Evolutionary conservation across 2,797 vertebrate species (phyloP), one percentile per base, ranked within the genome.

Genomic region (Falco concolor): DNA sequence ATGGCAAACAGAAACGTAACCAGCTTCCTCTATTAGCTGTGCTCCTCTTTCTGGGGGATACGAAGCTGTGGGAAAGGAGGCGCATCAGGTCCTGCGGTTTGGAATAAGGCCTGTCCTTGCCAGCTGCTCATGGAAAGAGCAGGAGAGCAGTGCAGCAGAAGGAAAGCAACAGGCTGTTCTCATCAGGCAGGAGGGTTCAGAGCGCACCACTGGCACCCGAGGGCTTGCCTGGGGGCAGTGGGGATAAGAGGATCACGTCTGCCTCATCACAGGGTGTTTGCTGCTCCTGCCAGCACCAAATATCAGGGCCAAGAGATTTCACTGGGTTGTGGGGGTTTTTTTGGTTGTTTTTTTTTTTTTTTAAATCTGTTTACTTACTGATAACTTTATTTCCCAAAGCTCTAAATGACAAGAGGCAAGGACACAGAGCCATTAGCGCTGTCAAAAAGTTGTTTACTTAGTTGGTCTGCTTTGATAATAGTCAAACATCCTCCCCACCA

Each of bases 181-280:
- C 25, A 5, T 3, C 52, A 38, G 59, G n/a, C 49, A n/a, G 2
- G 1, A 32, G 53, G 28, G 17, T 6, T 50, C 38, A 3, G 10
- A 78, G 25, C 10, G 40, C 74, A 32, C 8, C 13, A 6, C 44
- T 4, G 1, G 70, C 1, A 1, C 56, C 22, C 9, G 0, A 32
- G 47, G 25, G 40, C 25, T 47, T 30, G 54, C 6, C 25, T 30
- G 13, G 38, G 45, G 75, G 30, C 1, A 2, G 38, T 8, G 17
- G 13, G 30, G 30, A 17, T 42, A 9, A 38, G 57, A n/a, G 34
- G 36, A 30, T 18, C 2, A 0, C 9, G 50, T 7, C 6, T 18
- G 79, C 27, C 52, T 47, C 60, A 8, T 1, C 9, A 57, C 11
- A 16, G 45, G 50, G 25, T 3, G 3, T 7, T 69, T 45, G 50